Evolutionary conservation across 2,797 vertebrate species (phyloP).

Genomic region (Lutjanus campechanus): DNA sequence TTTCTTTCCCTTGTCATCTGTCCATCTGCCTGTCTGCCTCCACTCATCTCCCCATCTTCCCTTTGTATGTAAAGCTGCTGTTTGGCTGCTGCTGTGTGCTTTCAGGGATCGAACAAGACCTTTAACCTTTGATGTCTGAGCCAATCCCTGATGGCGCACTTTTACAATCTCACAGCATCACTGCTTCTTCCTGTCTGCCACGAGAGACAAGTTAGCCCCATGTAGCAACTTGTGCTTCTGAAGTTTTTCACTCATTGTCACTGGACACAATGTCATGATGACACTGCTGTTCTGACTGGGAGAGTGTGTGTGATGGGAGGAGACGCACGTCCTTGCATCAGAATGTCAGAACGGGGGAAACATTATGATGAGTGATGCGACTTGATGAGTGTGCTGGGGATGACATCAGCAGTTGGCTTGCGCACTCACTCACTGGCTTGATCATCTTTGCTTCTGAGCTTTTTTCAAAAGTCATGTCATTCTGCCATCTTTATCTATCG

Average conservation of each 20-base stretch:
- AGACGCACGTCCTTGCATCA: slow-evolving; percentile 10
- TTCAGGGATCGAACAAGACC: slow-evolving; percentile 72
- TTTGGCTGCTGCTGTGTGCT: slow-evolving; percentile 68
- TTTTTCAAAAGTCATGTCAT: slow-evolving; percentile 35
- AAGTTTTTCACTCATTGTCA: slow-evolving; percentile 18
- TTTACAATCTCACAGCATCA: slow-evolving; percentile 46
- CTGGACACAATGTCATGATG: slow-evolving; percentile 13
- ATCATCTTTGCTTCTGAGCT: slow-evolving; percentile 35
- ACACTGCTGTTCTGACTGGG: slow-evolving; percentile 11
- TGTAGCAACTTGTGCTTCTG: slow-evolving; percentile 5
- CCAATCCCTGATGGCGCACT: slow-evolving; percentile 72
- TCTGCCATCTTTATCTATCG: slow-evolving; percentile 39
- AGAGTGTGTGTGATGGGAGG: slow-evolving; percentile 10
- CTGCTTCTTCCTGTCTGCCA: slow-evolving; percentile 43
- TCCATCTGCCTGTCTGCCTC: slow-evolving; percentile 28
- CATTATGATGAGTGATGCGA: slow-evolving; percentile 13
- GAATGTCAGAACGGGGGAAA: background rate
- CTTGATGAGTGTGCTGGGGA: slow-evolving; percentile 11
- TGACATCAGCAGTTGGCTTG: slow-evolving; percentile 24
- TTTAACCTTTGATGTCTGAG: slow-evolving; percentile 16
- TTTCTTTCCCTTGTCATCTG: slow-evolving; percentile 25
- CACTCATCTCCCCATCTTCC: slow-evolving; percentile 35
- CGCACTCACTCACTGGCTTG: slow-evolving; percentile 36
- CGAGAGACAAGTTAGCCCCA: slow-evolving; percentile 29
- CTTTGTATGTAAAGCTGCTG: slow-evolving; percentile 32